Evolutionary conservation across 2,888 invertebrate species (phyloP), one percentile per base, ranked within the genome.

Genomic region (Tigriopus californicus): DNA sequence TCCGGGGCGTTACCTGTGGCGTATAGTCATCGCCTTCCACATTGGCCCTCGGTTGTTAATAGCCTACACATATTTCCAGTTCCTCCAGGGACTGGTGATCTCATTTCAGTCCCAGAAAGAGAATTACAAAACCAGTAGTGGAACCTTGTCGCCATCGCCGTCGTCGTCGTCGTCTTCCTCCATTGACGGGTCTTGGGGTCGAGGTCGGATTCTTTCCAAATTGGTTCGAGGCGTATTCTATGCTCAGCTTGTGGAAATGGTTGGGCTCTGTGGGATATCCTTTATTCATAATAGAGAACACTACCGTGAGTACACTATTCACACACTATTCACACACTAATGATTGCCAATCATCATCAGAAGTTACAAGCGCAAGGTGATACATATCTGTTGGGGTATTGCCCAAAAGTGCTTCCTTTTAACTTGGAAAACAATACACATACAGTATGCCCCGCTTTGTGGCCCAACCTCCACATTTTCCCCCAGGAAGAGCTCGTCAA

Each of bases 201-300:
- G 33, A 33, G 33, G 33, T 33, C 33, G 33, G 33, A 33, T 33
- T 33, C 63, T 44, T n/a, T n/a, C 44, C 44, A 44, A 65, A 22
- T 63, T 68, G 54, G 65, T 70, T 15, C 68, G 63, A 65, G 70
- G 69, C 65, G 77, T 68, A 67, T 86, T 84, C 70, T 83, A 85
- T 82, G 76, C 89, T 65, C 87, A 87, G 72, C 77, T 85, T 64
- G 76, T 85, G 66, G 91, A 91, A 75, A 79, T 90, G 65, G 80
- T 81, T 62, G 80, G 88, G 58, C 76, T 91, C n/a, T 83, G 86
- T 64, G 89, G 89, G 59, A 90, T 91, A 44, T 89, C 90, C 15
- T 91, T 89, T 70, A 84, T 92, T 70, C 89, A 90, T 63, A 92
- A 92, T 74, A 80, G 83, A 70, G 91, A 92, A 75, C 91, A 92